Base-by-base conservation (phyloP, 2,888 invertebrate species). In the Iphiclides podalirius region DNA sequence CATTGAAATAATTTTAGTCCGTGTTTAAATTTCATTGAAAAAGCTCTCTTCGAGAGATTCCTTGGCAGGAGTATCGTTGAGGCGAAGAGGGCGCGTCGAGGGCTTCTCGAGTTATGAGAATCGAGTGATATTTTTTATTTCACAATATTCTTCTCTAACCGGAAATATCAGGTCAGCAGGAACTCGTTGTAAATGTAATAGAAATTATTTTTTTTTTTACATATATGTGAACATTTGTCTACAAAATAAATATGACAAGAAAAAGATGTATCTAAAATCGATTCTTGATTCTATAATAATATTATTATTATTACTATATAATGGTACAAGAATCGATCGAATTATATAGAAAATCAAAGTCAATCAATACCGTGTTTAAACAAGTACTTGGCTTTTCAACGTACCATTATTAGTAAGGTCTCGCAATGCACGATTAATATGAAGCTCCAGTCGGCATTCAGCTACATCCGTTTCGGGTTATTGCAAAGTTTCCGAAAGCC, bases 1-100 rank as follows among this genome's bases (percentile, higher is more conserved):
- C 11, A 8, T 4, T n/a, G 3, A 31, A 31, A 11, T 11, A 34
- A 12, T 47, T 39, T 14, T 13, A 6, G n/a, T 15, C 31, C 16
- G 34, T 38, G 8, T 40, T 45, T 17, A 38, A 45, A 28, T 45
- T 33, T 17, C n/a, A 37, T 42, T 42, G 12, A 42, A 42, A 20
- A 34, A 42, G 6, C 42, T 33, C 23, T 12, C 13, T 9, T 20
- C 34, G 20, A 13, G 13, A 42, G 42, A 34, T 42, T 34, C 34
- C 42, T 42, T 13, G 34, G 20, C 1, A 20, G 20, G 28, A 34
- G 34, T 34, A 42, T 20, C 33, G 34, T 42, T 34, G 42, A 34
- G 20, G 6, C 13, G 34, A 7, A 8, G 40, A 42, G 42, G 34
- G 42, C 20, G 41, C 17, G 13, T 14, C 34, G 34, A 42, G 42